Base-by-base conservation (phyloP, 2,888 invertebrate species). In the Watsonalla cultraria region DNA sequence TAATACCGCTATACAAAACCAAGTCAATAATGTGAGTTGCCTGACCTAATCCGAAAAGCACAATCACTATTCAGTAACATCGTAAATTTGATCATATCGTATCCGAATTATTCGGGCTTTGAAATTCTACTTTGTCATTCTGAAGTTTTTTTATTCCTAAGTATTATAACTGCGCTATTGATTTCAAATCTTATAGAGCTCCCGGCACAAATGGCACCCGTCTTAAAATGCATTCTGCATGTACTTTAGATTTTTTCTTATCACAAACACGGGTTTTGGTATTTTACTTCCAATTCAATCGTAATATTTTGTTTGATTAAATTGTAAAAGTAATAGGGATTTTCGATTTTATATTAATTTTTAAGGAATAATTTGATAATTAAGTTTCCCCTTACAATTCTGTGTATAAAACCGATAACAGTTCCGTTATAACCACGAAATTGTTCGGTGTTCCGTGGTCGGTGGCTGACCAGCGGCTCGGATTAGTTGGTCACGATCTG, bases 401-500 rank as follows among this genome's bases (percentile, higher is more conserved):
- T 33, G 14, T 14, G 37, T 35, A 37, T 15, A 13, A 37, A 64
- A 66, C 56, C 63, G 66, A 68, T 64, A 62, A 65, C 64, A 50
- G 65, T 63, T 57, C 80, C 80, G 80, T 80, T 80, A 78, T 59
- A 58, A 50, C 55, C 62, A 62, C 64, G 60, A 59, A 59, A 61
- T 57, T 42, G 51, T 60, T 58, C 57, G 59, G 62, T 64, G 54
- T 15, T 13, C 15, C 37, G 49, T 51, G 54, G 54, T 53, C 53
- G 57, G 60, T 54, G 58, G 57, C 61, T 65, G 68, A 69, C 67
- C 68, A 70, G 59, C 62, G 69, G 72, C 76, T 71, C 69, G 66
- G 74, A 75, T 70, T 66, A 72, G 65, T 70, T 65, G 72, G 76
- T 80, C 82, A 83, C 82, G 82, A 78, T 59, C 56, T 61, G 62